These are phyloP conservation scores for Charaxes varanes DNA, from an alignment of 1,140 invertebrate genomes.

Conservation along the genomic window DNA sequence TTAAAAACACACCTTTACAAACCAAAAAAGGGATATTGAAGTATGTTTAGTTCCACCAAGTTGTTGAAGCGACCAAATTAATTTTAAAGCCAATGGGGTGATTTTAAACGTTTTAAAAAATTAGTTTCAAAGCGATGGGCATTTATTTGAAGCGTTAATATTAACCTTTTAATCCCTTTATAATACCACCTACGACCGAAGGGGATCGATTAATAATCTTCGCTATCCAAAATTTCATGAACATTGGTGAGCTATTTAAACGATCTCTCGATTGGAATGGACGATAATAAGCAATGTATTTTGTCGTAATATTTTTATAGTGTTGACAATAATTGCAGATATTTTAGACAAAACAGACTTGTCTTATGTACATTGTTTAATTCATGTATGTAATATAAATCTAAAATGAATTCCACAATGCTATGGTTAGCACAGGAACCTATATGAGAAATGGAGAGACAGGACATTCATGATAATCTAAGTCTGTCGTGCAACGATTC, in stretches of 20 bases:
- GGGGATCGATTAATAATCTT: background rate
- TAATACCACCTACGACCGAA: slow-evolving; percentile 4
- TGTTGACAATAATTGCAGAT: too few species aligned
- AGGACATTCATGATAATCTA: slow-evolving; percentile 13
- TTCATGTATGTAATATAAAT: too few species aligned
- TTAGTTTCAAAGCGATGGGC: slow-evolving; percentile 47
- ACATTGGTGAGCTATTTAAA: too few species aligned
- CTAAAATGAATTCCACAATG: background rate
- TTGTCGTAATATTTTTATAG: too few species aligned
- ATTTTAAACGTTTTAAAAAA: slow-evolving; percentile 20
- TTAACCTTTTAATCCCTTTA: slow-evolving; percentile 37
- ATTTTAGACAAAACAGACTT: too few species aligned
- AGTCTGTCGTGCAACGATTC: slow-evolving; percentile 12
- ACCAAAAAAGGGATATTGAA: slow-evolving; percentile 11
- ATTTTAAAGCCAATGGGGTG: slow-evolving; percentile 35
- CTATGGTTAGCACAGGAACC: slow-evolving; percentile 2
- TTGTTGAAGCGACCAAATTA: slow-evolving; percentile 22
- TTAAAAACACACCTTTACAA: slow-evolving; percentile 10
- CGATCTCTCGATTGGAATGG: too few species aligned
- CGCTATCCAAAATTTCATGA: background rate
- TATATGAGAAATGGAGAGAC: slow-evolving; percentile 4
- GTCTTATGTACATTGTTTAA: too few species aligned
- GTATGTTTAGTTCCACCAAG: slow-evolving; percentile 19
- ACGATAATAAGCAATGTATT: too few species aligned
- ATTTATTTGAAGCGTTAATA: slow-evolving; percentile 45